Conservation (phyloP, 1,140 invertebrate species). For the Macrobrachium nipponense region DNA sequence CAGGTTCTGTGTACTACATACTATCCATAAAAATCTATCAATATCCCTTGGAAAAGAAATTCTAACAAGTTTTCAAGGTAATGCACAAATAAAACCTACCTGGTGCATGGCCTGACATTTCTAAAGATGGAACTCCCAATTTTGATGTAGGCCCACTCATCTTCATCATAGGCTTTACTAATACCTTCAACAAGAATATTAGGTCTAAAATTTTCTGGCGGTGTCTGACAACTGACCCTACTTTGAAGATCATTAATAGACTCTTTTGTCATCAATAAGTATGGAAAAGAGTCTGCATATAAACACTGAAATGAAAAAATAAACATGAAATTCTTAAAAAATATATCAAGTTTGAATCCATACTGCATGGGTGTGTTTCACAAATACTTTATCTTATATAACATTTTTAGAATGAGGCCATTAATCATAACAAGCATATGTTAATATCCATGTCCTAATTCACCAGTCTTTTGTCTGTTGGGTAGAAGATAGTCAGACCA, state of each 20-base stretch:
- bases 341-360: no score
- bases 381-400: no score
- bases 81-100: neutral
- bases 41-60: no score
- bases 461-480: no score
- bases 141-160: slow-evolving; percentile 78
- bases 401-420: no score
- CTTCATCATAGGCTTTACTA: slow-evolving; percentile 74
- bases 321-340: no score
- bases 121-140: slow-evolving; percentile 70
- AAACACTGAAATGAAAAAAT: slow-evolving; percentile 25
- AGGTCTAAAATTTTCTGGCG: slow-evolving; percentile 75
- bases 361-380: no score
- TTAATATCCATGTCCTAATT: no score
- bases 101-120: neutral
- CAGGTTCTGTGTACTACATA: no score
- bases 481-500: no score
- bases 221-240: slow-evolving; percentile 64
- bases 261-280: slow-evolving; percentile 43
- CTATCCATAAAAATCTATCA: neutral
- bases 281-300: slow-evolving; percentile 29
- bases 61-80: no score
- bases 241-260: slow-evolving; percentile 37
- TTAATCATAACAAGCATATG: no score
- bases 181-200: slow-evolving; percentile 78